These are phyloP conservation scores for Apostichopus parvimensis DNA, from an alignment of 35 echinoderm and acorn worm species.

Conservation along the genomic window DNA sequence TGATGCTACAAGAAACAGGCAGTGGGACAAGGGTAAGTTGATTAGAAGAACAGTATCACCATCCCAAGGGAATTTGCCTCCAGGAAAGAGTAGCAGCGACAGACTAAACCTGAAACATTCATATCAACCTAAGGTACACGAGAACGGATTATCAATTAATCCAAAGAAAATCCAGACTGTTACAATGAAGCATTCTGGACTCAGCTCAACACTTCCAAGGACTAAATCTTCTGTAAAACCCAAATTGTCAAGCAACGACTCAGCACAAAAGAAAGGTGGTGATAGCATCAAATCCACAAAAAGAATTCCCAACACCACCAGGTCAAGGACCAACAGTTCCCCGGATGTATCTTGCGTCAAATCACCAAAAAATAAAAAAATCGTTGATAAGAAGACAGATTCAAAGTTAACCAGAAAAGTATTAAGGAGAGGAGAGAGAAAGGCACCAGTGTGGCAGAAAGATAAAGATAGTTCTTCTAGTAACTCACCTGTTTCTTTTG, in stretches of 20 bases:
- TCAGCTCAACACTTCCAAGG: constrained; percentile 37
- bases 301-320: neutral
- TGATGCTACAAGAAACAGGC: constrained; percentile 40
- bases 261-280: neutral
- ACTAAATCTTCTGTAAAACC: constrained; percentile 8
- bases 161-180: constrained; percentile 11
- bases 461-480: constrained; percentile 18
- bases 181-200: constrained; percentile 11
- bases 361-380: neutral
- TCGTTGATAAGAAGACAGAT: neutral
- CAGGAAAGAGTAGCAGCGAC: constrained; percentile 15
- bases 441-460: constrained; percentile 41
- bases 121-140: constrained; percentile 23
- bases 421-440: constrained; percentile 38
- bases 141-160: constrained; percentile 5
- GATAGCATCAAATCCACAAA: neutral
- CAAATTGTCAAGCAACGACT: neutral
- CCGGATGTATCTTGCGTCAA: constrained; percentile 1
- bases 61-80: neutral
- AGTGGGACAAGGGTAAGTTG: constrained; percentile 39
- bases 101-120: constrained; percentile 31
- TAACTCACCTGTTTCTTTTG: neutral
- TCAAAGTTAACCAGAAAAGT: constrained; percentile 24
- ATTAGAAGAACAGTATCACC: constrained; percentile 62
- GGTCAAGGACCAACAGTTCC: neutral